These are phyloP conservation scores for Drosophila paulistorum DNA, from an alignment of 1,140 invertebrate genomes.

Conservation along the genomic window DNA sequence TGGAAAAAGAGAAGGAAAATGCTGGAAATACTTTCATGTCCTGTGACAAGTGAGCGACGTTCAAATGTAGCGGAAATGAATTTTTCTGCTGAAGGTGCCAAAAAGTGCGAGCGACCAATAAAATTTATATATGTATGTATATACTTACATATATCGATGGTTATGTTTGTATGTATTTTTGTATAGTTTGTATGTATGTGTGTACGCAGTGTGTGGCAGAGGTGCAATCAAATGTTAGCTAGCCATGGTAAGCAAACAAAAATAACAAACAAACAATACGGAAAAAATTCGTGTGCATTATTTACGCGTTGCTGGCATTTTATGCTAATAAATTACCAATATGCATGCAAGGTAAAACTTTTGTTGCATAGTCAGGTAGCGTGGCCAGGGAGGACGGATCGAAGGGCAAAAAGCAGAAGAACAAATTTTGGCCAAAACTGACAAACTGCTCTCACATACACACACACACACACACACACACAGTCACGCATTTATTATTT, in stretches of 20 bases:
- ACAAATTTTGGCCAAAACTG: constrained; percentile 61
- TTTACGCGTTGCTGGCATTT: constrained; percentile 76
- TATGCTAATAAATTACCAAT: constrained; percentile 81
- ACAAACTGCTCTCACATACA: constrained; percentile 58
- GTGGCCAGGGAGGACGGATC: background rate
- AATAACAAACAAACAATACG: constrained; percentile 51
- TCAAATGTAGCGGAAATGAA: constrained; percentile 74
- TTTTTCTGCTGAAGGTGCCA: constrained; percentile 68
- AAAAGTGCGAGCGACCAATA: constrained; percentile 58
- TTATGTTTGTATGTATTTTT: background rate
- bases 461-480: constrained; percentile 11
- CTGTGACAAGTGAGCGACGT: constrained; percentile 72
- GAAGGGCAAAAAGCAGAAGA: constrained; percentile 3
- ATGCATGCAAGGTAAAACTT: constrained; percentile 73
- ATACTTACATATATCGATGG: background rate
- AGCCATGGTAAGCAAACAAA: constrained; percentile 36
- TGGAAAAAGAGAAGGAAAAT: constrained; percentile 29
- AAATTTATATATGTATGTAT: constrained; percentile 30
- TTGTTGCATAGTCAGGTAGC: constrained; percentile 60
- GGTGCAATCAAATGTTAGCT: constrained; percentile 45
- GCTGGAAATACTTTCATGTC: constrained; percentile 34
- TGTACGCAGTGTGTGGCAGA: background rate
- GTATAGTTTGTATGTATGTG: background rate
- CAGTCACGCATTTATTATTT: constrained; percentile 68
- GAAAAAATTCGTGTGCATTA: constrained; percentile 72